phyloP scores from a whole-genome alignment of 2,113 vertebrate genomes.

The Blennius ocellaris region DNA sequence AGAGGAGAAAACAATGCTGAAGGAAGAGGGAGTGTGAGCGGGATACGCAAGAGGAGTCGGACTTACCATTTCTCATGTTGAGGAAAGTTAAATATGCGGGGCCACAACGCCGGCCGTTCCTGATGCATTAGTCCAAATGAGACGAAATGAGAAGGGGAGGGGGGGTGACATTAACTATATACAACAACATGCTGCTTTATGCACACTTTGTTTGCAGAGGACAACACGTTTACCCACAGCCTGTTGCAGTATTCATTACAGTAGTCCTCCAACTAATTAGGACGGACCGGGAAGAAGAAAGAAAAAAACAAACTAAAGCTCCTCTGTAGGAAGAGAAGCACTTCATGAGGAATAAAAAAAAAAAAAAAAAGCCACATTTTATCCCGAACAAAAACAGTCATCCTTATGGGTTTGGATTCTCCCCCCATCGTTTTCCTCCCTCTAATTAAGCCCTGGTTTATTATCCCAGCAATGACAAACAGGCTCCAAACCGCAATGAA shows the following conservation, averaged over 20 bases:
- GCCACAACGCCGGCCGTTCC: slow-evolving; percentile 33
- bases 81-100: slow-evolving; percentile 42
- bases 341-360: slow-evolving; percentile 25
- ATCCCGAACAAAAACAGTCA: slow-evolving; percentile 24
- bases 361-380: slow-evolving; percentile 41
- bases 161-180: slow-evolving; percentile 31
- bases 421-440: background rate
- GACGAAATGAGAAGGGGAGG: background rate
- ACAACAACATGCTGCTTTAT: slow-evolving; percentile 39
- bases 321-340: slow-evolving; percentile 43
- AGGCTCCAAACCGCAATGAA: slow-evolving; percentile 20
- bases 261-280: slow-evolving; percentile 55
- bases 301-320: slow-evolving; percentile 14
- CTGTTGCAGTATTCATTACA: slow-evolving; percentile 60
- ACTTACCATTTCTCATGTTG: slow-evolving; percentile 54
- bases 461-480: slow-evolving; percentile 23
- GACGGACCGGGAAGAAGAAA: slow-evolving; percentile 27
- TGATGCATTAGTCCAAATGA: slow-evolving; percentile 42
- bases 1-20: slow-evolving; percentile 34
- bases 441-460: slow-evolving; percentile 45
- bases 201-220: slow-evolving; percentile 55
- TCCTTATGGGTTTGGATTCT: slow-evolving; percentile 35
- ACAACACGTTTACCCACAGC: slow-evolving; percentile 48
- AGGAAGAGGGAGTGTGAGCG: slow-evolving; percentile 13
- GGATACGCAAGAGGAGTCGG: slow-evolving; percentile 29